phyloP scores from a whole-genome alignment of 2,113 vertebrate genomes.

The Mus musculus region GRCm39 chr2:96285501-96286000 shows the following conservation, averaged over 20 bases:
- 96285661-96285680: accelerated
- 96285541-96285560: neutral
- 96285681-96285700: neutral
- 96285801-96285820: too few relatives aligned
- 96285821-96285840: neutral
- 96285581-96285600: neutral
- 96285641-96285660: neutral
- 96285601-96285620: neutral
- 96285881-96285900: neutral
- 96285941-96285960: neutral
- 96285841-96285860: accelerated
- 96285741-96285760: neutral
- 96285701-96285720: too few relatives aligned
- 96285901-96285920: neutral
- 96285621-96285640: neutral
- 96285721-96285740: accelerated
- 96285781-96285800: accelerated
- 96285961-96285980: neutral
- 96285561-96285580: neutral
- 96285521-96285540: neutral
- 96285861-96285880: neutral
- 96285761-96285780: neutral
- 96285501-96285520: neutral
- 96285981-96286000: neutral
- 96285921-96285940: neutral